Base-by-base conservation (phyloP, 2,888 invertebrate genomes). In the Trachelus troglodyta region DNA sequence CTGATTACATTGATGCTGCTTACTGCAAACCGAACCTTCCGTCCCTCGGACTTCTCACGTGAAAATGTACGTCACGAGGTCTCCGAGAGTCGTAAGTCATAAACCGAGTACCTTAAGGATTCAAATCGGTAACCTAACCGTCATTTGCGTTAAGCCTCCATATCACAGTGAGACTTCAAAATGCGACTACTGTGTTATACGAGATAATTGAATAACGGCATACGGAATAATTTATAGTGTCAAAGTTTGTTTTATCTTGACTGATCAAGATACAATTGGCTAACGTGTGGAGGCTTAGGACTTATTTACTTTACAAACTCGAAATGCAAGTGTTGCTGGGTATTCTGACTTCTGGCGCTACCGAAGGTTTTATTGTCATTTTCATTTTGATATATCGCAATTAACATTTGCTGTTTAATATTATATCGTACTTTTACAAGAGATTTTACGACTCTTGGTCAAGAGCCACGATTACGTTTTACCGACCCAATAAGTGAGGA, bases 1-100 rank as follows among this genome's bases (percentile, higher is more conserved):
- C 86, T 86, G 88, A 89, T 89, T 89, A 89, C 89, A 89, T 88
- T 89, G 89, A 89, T 86, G 88, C 85, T 87, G 84, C 85, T 83
- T 82, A 84, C 84, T 81, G 83, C 83, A 82, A 82, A 83, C 71
- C 33, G 71, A 71, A 34, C 71, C 71, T 71, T 31, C 71, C 71
- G 71, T 71, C 33, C 71, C 31, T 71, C 34, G 71, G 31, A 56
- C 23, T 56, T 56, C 56, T 23, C 56, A 56, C 23, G 56, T 56
- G 56, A 56, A 56, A 23, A 56, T 56, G 71, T 71, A 31, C n/a
- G 71, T 31, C 33, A 71, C 31, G 71, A 71, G 71, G 71, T 37
- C 6, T 56, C 56, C 23, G 56, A 9, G 56, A 23, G 56, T 56
- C 56, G 56, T 56, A 56, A 56, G 56, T 56, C 56, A 23, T 23